Base-by-base conservation (phyloP, 35 echinoderm and acorn worm genomes). In the Antedon bifida region DNA sequence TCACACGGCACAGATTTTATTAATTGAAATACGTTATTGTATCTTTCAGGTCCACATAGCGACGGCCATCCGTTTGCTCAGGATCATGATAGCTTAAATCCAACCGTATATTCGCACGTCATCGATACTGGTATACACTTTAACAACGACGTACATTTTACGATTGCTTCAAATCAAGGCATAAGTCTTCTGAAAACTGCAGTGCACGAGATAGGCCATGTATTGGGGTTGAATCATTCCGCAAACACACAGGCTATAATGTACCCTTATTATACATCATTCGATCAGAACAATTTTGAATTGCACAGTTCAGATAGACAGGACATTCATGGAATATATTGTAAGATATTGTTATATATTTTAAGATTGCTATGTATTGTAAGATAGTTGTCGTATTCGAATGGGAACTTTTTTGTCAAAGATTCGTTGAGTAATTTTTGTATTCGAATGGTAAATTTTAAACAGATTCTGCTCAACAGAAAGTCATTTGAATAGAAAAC, bases 201-300 rank as follows among this genome's bases (percentile, higher is more conserved):
- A 16, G 88, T 88, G 0, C 95, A 99, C 73, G 95, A 99, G 82
- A 90, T 99, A 30, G 91, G 95, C 55, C 95, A 99, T 55, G 80
- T 90, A 8, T 78, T 99, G 0, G 91, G 94, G 3, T 82, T 93
- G 4, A 51, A 32, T 31, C 95, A 99, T 55, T 83, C 45, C 30
- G 21, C 30, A 11, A 33, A 16, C 2, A 34, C 33, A 80, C 16
- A 35, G 3, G 84, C 84, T 35, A 83, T 89, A 75, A 90, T 99
- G 88, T 90, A 88, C 73, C 85, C 85, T 7, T 73, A 85, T 36
- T 93, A 96, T 42, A 36, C 74, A 34, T 1, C 46, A 10, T 82
- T 74, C 81, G 31, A 78, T 78, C 7, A 31, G 31, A 34, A 16
- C 23, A 34, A 10, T 23, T 78, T 34, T 78, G 4, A 31, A 17